Percentiles rank a stretch among this genome's conserved stretches.
Evolutionary conservation across 2,797 vertebrate species (phyloP).

Genomic region (Sciurus carolinensis): DNA sequence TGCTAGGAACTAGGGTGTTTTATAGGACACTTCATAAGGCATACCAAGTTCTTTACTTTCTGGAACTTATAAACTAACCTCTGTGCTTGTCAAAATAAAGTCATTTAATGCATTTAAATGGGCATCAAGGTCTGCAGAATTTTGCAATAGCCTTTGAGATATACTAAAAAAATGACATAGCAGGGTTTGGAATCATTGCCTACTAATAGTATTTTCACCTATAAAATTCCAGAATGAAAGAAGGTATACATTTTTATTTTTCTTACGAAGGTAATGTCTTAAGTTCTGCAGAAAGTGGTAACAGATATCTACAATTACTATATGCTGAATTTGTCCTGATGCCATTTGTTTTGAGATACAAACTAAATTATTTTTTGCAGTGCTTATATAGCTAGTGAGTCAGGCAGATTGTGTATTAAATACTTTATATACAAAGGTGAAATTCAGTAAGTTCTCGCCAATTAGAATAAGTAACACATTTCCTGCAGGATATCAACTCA

Average conservation of each 20-base stretch:
- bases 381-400: neutral
- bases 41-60: constrained; percentile 27
- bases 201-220: constrained; percentile 26
- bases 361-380: neutral
- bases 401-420: neutral
- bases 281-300: neutral
- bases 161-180: constrained; percentile 22
- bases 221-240: neutral
- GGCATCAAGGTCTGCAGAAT: neutral
- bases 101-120: constrained; percentile 56
- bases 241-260: neutral
- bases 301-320: neutral
- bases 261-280: neutral
- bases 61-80: constrained; percentile 36
- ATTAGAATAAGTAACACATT: neutral
- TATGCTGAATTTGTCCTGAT: neutral
- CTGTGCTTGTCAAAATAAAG: constrained; percentile 52
- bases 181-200: neutral
- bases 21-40: neutral
- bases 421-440: neutral
- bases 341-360: neutral
- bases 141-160: constrained; percentile 3
- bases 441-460: neutral
- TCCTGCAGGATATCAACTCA: neutral
- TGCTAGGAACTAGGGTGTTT: neutral